phyloP scores from a whole-genome alignment of 1,140 invertebrate species.

The Lithobius niger region DNA sequence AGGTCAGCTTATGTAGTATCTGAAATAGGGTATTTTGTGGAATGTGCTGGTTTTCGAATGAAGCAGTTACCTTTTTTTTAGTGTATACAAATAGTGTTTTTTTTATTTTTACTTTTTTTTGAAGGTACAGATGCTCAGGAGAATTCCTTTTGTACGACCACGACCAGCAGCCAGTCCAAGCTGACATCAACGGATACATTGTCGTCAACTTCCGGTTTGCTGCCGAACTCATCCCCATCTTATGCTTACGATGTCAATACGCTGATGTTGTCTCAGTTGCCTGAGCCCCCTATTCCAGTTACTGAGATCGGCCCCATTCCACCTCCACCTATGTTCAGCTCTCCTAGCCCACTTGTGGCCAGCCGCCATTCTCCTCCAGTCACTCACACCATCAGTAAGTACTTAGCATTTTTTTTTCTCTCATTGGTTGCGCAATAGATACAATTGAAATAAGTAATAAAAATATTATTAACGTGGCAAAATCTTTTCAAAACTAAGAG shows the following conservation, averaged over 20 bases:
- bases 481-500: no score
- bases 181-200: background rate
- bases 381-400: background rate
- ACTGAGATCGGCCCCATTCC: slow-evolving; percentile 89
- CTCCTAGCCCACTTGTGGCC: slow-evolving; percentile 53
- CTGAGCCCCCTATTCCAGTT: slow-evolving; percentile 76
- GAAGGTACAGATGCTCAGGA: background rate
- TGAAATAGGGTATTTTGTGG: background rate
- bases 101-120: background rate
- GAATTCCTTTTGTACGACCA: no score
- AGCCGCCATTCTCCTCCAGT: slow-evolving; percentile 12
- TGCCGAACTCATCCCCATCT: background rate
- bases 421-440: no score
- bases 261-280: slow-evolving; percentile 53
- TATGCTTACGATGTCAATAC: background rate
- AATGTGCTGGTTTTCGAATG: background rate
- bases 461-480: no score
- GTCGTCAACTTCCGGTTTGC: background rate
- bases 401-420: no score
- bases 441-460: no score
- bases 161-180: no score
- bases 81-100: background rate
- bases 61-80: background rate
- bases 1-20: no score
- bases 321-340: slow-evolving; percentile 88